Evolutionary conservation across 2,888 invertebrate genomes (phyloP), one percentile per base, ranked within the genome.

Genomic region (Tholera decimalis): DNA sequence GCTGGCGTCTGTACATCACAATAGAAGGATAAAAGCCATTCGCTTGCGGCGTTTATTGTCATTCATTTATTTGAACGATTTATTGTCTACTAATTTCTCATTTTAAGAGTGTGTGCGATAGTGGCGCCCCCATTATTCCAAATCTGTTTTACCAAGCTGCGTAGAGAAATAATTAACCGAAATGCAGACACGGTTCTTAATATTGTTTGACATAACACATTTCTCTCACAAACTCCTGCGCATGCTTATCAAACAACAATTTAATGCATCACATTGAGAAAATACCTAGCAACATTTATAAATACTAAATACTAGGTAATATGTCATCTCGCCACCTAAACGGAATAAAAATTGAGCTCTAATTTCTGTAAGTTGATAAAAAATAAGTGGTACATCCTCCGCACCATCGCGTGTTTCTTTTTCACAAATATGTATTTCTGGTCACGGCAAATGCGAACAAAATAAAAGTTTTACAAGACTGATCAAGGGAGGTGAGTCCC

Each of bases 301-400:
- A 78, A 57, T 53, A 66, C 20, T 53, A 47, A 68, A 66, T 20
- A 56, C 11, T 24, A 41, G 9, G 30, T 47, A 43, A 33, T 43
- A 49, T 33, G 41, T 54, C 28, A 15, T 68, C 30, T 65, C 69
- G 71, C 41, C 62, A 70, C 51, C 37, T 56, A 62, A 55, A 66
- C 47, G 60, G 73, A 74, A 74, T 76, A 67, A 75, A 82, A 83
- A 83, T 82, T 83, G 82, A 83, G 84, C 83, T 78, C 30, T 70
- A 62, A 65, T 73, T 79, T 69, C 24, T 46, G 54, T 61, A 66
- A 65, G 37, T 77, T 49, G 13, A 65, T 70, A 65, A 54, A 70
- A 65, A 64, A 63, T 64, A 35, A n/a, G 28, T 46, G 43, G 47
- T 72, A 30, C 51, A 46, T 43, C 37, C 33, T 66, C 43, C 50